These are phyloP conservation scores for Pionites leucogaster DNA, from an alignment of 2,113 vertebrate genomes.

Conservation along the genomic window DNA sequence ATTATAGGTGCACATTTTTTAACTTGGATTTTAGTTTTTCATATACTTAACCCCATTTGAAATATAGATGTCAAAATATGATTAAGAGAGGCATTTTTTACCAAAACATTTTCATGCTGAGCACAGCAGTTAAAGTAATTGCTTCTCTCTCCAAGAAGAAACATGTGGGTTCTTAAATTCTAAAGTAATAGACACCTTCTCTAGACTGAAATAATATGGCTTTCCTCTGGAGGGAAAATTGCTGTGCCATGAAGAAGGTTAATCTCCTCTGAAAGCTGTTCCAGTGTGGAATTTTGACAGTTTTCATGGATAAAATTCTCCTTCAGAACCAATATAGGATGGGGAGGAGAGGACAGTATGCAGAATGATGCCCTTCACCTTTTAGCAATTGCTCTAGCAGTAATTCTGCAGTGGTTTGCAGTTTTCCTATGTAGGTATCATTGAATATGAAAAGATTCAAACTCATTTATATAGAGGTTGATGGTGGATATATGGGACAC, in stretches of 20 bases:
- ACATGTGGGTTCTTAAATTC: conserved; percentile 62
- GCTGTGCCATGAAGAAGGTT: conserved; percentile 53
- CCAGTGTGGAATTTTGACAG: conserved; percentile 44
- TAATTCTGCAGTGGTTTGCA: not conserved
- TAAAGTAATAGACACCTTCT: conserved; percentile 64
- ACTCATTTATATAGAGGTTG: not conserved
- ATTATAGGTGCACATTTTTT: not conserved
- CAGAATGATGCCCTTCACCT: not conserved
- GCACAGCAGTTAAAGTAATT: conserved; percentile 61
- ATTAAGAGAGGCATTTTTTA: conserved; percentile 40
- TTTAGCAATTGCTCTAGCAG: not conserved
- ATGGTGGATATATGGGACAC: not conserved
- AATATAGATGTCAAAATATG: conserved; percentile 62
- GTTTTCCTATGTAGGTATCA: not conserved
- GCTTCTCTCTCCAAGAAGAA: conserved; percentile 51
- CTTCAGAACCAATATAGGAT: not conserved
- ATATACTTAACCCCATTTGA: conserved; percentile 5
- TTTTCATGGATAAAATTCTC: conserved; percentile 46
- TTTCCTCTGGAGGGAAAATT: conserved; percentile 60
- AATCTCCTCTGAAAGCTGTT: conserved; percentile 43
- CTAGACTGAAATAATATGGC: conserved; percentile 50
- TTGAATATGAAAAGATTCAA: not conserved
- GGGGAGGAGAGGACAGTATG: not conserved
- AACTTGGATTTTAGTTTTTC: conserved; percentile 18
- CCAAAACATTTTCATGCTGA: conserved; percentile 55